Evolutionary conservation across 2,888 invertebrate species (phyloP).

Genomic region (Volucella bombylans): DNA sequence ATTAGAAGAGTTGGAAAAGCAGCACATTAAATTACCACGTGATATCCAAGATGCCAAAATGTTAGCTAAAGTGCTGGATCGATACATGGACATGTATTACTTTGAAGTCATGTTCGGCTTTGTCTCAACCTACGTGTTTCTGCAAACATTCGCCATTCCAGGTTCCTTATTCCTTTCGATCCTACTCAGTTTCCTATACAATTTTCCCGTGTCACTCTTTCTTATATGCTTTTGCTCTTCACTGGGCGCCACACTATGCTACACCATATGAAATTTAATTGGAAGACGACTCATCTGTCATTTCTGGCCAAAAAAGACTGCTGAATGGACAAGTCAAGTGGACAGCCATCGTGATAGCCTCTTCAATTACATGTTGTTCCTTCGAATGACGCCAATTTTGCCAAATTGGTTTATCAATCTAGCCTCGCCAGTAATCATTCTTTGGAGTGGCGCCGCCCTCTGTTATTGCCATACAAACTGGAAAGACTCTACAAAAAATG

Average conservation of each 20-base stretch:
- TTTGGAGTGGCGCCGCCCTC: slow-evolving; percentile 98
- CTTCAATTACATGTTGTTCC: slow-evolving; percentile 97
- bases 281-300: slow-evolving; percentile 92
- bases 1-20: slow-evolving; percentile 92
- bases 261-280: slow-evolving; percentile 93
- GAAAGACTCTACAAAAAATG: slow-evolving; percentile 96
- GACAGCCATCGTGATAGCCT: slow-evolving; percentile 93
- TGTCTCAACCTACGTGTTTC: slow-evolving; percentile 95
- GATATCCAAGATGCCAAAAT: slow-evolving; percentile 98
- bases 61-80: slow-evolving; percentile 93
- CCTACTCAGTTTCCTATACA: slow-evolving; percentile 97
- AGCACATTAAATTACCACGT: slow-evolving; percentile 93
- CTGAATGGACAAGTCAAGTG: slow-evolving; percentile 92
- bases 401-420: slow-evolving; percentile 97
- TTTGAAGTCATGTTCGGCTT: slow-evolving; percentile 95
- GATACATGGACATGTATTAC: slow-evolving; percentile 96
- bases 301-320: slow-evolving; percentile 94
- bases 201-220: slow-evolving; percentile 93
- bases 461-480: slow-evolving; percentile 98
- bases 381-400: slow-evolving; percentile 97
- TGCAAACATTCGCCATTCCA: slow-evolving; percentile 99
- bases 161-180: slow-evolving; percentile 99
- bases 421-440: slow-evolving; percentile 98
- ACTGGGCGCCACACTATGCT: slow-evolving; percentile 97
- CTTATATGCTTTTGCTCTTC: slow-evolving; percentile 97